These are phyloP conservation scores for Chloroclystis v-ata DNA, from an alignment of 2,888 invertebrate species.

Conservation along the genomic window DNA sequence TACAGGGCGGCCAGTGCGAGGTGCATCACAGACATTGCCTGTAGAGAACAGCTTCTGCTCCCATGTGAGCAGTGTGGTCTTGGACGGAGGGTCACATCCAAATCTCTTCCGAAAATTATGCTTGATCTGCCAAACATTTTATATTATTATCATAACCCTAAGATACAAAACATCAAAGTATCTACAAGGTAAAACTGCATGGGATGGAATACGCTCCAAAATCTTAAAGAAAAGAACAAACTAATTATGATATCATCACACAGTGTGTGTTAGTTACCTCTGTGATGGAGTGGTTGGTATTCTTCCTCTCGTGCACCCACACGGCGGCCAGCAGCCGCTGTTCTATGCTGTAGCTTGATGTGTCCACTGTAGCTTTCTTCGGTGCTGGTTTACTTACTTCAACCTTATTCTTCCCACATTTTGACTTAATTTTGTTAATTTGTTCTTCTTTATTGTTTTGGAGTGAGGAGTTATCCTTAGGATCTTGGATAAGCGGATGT, in stretches of 20 bases:
- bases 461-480: background rate
- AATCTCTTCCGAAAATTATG: slow-evolving; percentile 61
- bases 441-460: background rate
- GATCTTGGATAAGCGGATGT: slow-evolving; percentile 9
- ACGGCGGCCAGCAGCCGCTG: slow-evolving; percentile 66
- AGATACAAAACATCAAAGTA: no score
- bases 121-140: slow-evolving; percentile 54
- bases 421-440: background rate
- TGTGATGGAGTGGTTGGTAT: slow-evolving; percentile 45
- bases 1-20: slow-evolving; percentile 55
- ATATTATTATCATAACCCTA: no score
- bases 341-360: slow-evolving; percentile 55
- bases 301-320: slow-evolving; percentile 67
- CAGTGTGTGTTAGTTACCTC: slow-evolving; percentile 36
- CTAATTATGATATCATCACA: no score
- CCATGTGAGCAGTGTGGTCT: slow-evolving; percentile 54
- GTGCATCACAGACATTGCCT: slow-evolving; percentile 60
- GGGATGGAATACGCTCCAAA: no score
- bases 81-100: slow-evolving; percentile 54
- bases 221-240: background rate
- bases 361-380: slow-evolving; percentile 38
- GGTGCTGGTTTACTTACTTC: slow-evolving; percentile 18
- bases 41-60: slow-evolving; percentile 58
- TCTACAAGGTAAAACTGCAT: no score
- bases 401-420: slow-evolving; percentile 18